Conservation (phyloP, 2,113 vertebrate genomes). For the Phyllostomus hastatus region DNA sequence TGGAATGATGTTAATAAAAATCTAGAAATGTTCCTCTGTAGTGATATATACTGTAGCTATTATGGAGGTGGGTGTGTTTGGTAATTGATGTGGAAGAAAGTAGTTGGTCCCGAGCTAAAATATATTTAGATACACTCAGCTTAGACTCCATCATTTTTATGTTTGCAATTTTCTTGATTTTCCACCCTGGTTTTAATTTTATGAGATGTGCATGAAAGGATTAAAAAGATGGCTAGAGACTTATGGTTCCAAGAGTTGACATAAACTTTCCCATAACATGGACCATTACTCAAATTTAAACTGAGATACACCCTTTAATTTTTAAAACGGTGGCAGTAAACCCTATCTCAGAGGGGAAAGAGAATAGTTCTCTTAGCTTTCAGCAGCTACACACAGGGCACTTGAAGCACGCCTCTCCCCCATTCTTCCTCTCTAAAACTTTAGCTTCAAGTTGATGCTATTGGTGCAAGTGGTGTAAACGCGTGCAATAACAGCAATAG, state of each 20-base stretch:
- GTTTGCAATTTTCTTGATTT: not conserved
- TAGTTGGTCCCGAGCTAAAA: conserved; percentile 1
- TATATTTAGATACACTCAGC: not conserved
- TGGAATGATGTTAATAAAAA: not conserved
- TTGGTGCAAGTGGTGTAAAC: not conserved
- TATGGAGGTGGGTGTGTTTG: not conserved
- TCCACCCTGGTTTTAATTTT: conserved; percentile 26
- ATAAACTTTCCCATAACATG: not conserved
- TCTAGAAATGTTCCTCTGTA: not conserved
- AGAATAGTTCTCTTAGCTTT: not conserved
- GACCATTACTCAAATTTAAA: conserved; percentile 1
- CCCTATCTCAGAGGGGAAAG: not conserved
- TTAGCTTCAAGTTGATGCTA: not conserved
- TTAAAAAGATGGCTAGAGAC: conserved; percentile 25
- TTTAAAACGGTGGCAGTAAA: conserved; percentile 32
- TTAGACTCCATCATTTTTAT: not conserved
- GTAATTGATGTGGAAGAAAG: conserved; percentile 17
- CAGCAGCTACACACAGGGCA: not conserved
- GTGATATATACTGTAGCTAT: not conserved
- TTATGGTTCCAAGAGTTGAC: conserved; percentile 31
- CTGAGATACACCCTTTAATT: conserved; percentile 16
- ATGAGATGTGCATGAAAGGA: conserved; percentile 48
- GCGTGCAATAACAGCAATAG: not conserved
- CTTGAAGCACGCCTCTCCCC: not conserved
- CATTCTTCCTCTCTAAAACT: not conserved